Evolutionary conservation across 2,888 invertebrate species (phyloP), one percentile per base, ranked within the genome.

Genomic region (Celastrina argiolus): DNA sequence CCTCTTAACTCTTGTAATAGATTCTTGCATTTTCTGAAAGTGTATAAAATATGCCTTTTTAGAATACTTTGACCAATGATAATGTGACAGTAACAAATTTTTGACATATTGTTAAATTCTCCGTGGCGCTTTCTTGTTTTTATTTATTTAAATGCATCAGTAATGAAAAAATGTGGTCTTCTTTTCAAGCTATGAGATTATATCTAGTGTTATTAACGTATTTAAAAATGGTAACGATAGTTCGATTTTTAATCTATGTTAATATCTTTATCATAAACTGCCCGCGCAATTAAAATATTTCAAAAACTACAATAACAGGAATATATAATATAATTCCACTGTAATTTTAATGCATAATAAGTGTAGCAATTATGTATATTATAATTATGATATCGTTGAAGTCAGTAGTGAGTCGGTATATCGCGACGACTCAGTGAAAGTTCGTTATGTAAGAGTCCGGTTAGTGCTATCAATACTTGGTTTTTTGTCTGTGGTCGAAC

Each of bases 1-100:
- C 63, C 41, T 63, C 34, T 63, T 41, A 12, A 10, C 39, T 41
- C 4, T 36, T 61, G 22, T 36, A 26, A 41, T 63, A 41, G 41
- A 63, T 63, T 22, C 26, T n/a, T 18, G 12, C 36, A 22, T 45
- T 51, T 51, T 51, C 22, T 4, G 5, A 51, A 51, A 36, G 36
- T 36, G 8, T 36, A 5, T 51, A 51, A 51, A 51, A 51, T 51
- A 51, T 51, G 14, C 22, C 22, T 22, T 51, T 14, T 51, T 22
- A 26, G 51, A 51, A 51, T 12, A 51, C 3, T 10, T 36, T 22
- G 51, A 51, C 51, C 8, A 2, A 45, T 45, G 45, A 10, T 45
- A 45, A 51, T 26, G 22, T 26, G 51, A 51, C 22, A 51, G 12
- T 51, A 22, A 51, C 51, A 51, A 51, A 51, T 36, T 10, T 10